Base-by-base conservation (phyloP, 2,797 vertebrate species). In the Pseudotriccus pelzelni region DNA sequence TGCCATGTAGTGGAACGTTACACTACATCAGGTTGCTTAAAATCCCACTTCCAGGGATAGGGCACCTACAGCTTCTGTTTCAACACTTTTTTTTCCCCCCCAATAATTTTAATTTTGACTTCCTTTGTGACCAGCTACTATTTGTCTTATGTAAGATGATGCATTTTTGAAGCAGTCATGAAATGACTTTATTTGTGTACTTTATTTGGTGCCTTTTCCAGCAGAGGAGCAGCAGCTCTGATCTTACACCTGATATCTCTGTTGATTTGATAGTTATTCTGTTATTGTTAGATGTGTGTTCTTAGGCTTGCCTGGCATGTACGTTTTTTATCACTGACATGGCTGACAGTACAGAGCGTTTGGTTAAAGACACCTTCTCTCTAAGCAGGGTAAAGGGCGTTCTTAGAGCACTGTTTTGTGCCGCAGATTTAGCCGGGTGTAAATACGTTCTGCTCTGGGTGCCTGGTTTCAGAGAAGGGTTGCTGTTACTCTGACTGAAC, bases 361-460 rank as follows among this genome's bases (percentile, higher is more conserved):
- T 23, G 32, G 9, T 52, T 70, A 32, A 66, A 37, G n/a, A 32
- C 14, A 3, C 67, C 44, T 43, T 36, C 58, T 79, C 53, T 59
- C 3, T 37, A 19, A 47, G 3, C 24, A 53, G 58, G 28, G 58
- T 55, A 74, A 13, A 28, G 52, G 22, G 12, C 8, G 1, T 62
- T 58, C 47, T 55, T 62, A 7, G 56, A 55, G 68, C 17, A 8
- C n/a, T 22, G 0, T 21, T 64, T 27, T 44, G 52, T 80, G 76
- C 44, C 4, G 3, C 7, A 1, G 47, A 16, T 58, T 63, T 69
- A 70, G 30, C 41, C 37, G 23, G 30, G 23, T 2, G 1, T 28
- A 21, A 25, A 21, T 4, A 4, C 0, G 0, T 21, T 58, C 10
- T 60, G 55, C 55, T 66, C 10, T 59, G 64, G 46, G 37, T 79